Percentiles rank a stretch among this genome's conserved stretches.
phyloP scores from a whole-genome alignment of 2,113 vertebrate species.

The Stegostoma tigrinum region DNA sequence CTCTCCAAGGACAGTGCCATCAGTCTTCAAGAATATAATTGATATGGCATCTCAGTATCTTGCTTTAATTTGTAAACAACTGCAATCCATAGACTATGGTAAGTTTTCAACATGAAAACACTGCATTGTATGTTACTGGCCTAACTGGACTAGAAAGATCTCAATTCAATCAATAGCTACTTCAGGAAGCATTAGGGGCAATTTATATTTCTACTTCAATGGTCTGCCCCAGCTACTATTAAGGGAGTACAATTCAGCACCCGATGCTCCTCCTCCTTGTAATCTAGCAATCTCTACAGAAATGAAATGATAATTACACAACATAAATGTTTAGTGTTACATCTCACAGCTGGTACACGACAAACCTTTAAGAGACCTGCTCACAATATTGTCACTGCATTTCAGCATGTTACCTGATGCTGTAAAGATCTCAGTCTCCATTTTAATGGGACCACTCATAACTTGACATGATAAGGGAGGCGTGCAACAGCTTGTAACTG shows the following conservation, averaged over 20 bases:
- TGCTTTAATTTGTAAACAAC: neutral
- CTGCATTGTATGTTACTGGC: neutral
- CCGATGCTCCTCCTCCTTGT: neutral
- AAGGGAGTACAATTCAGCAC: neutral
- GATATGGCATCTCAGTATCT: neutral
- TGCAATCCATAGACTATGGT: neutral
- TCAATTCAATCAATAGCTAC: constrained; percentile 20
- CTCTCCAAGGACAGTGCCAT: constrained; percentile 19
- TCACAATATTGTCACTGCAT: too few species aligned
- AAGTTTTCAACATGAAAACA: neutral
- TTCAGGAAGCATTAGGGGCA: neutral
- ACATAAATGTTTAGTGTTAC: neutral
- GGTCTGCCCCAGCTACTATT: too few species aligned
- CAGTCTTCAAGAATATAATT: neutral
- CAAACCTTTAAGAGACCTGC: too few species aligned
- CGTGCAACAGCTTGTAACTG: too few species aligned
- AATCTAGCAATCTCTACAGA: neutral
- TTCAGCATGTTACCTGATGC: too few species aligned
- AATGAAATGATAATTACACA: neutral
- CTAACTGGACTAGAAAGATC: neutral
- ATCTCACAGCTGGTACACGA: too few species aligned
- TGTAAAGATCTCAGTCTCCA: too few species aligned
- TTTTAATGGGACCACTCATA: too few species aligned
- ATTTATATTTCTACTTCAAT: neutral
- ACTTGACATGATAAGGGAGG: too few species aligned